phyloP scores from a whole-genome alignment of 2,888 invertebrate species.

The Hydrotaea cyrtoneurina region DNA sequence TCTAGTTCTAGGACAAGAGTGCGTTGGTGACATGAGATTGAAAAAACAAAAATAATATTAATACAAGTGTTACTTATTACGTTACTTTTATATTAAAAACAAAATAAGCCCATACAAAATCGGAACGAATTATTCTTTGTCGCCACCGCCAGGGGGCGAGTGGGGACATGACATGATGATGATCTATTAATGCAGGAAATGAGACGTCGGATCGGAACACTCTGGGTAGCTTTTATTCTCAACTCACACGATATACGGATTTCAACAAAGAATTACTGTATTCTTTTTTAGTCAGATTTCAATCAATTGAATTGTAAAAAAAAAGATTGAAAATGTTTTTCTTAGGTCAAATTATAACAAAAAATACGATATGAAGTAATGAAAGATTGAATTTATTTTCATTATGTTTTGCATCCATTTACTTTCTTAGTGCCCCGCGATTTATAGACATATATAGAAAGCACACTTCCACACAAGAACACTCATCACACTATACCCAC shows the following conservation, averaged over 20 bases:
- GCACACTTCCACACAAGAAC: conserved; percentile 1
- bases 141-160: neutral
- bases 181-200: neutral
- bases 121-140: conserved; percentile 26
- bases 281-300: conserved; percentile 23
- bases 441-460: neutral
- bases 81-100: conserved; percentile 37
- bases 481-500: conserved; percentile 10
- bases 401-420: neutral
- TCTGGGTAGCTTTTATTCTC: neutral
- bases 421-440: conserved; percentile 12
- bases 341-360: conserved; percentile 7
- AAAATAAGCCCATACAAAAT: conserved; percentile 23
- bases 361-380: conserved; percentile 7
- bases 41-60: conserved; percentile 18
- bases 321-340: conserved; percentile 3
- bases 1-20: neutral
- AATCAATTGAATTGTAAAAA: neutral
- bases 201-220: neutral
- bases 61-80: conserved; percentile 41
- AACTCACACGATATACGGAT: neutral
- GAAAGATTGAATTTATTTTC: conserved; percentile 9
- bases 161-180: neutral
- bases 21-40: conserved; percentile 7
- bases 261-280: neutral